Base-by-base conservation (phyloP, 2,888 invertebrate genomes). In the Epsilonema sp. region DNA sequence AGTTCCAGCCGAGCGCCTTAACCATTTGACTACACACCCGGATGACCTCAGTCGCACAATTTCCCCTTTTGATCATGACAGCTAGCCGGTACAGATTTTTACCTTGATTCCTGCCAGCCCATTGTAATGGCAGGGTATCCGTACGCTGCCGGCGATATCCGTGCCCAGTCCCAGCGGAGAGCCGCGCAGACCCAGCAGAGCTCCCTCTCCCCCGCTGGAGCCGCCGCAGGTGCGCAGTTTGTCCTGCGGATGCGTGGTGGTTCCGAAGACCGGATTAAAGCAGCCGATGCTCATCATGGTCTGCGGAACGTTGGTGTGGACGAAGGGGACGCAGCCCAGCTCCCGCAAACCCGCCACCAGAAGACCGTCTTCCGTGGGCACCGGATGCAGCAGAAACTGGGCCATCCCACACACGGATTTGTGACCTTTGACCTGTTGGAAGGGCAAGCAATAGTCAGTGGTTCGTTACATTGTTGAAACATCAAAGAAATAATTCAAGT, bases 321-420 rank as follows among this genome's bases (percentile, higher is more conserved):
- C 67, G 61, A 67, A 71, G 1, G 72, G 70, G 31, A 72, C 57
- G n/a, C 70, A 72, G 42, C 73, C 73, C 5, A 62, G 54, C 2
- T 56, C 49, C 21, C 49, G 53, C 8, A 67, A 50, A 13, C 53
- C 51, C 24, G 51, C 46, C 4, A 59, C 55, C 0, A 58, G 23
- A 1, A 41, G 16, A 1, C 52, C 51, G 40, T 54, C 53, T 21
- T 48, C 2, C 37, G 3, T 4, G 36, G 13, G 25, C 8, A 53
- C 53, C 3, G 64, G 63, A 22, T 56, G 52, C 49, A 53, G 55
- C n/a, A 63, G 51, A 21, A 54, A 54, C 47, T 63, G 60, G 3
- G 61, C 62, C 41, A 62, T 59, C n/a, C 67, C 67, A 11, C 53
- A 44, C 1, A 62, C 63, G 1, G 56, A 52, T 45, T 63, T 61